Base-by-base conservation (phyloP, 2,797 vertebrate species). In the Poecilia wingei region DNA sequence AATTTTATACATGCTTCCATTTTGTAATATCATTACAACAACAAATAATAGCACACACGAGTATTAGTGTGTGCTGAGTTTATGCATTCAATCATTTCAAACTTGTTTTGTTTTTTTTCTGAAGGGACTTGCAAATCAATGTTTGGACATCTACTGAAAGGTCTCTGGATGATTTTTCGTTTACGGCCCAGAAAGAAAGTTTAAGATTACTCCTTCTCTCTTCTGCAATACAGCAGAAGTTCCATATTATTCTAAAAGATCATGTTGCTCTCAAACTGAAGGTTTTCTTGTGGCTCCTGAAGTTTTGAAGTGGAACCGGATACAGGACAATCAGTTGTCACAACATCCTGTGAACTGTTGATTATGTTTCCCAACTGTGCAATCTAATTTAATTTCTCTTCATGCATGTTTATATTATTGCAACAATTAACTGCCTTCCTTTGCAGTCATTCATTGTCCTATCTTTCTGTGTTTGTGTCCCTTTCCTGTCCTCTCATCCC, bases 361-460 rank as follows among this genome's bases (percentile, higher is more conserved):
- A 70, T 70, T 70, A 45, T 14, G 41, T 45, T 70, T 45, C 68
- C 68, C 7, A 16, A 70, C 68, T 13, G 9, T 70, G 22, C 25
- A n/a, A 6, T 45, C 68, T 45, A 70, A 70, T 70, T 45, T 70
- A 7, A 45, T 25, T 70, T 43, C 41, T 45, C 41, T 70, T 70
- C 68, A 70, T 70, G 25, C 41, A 43, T 70, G 41, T 70, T 70
- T 70, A 70, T 70, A 45, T 70, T n/a, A n/a, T 28, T 14, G 41
- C 39, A 28, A 43, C 68, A 70, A 45, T 70, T 70, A 70, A 45
- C 68, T 28, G 41, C 22, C n/a, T 45, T 70, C 41, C 41, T 70
- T 70, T 14, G 43, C 22, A 45, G 43, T 70, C n/a, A 45, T 45
- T 16, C 68, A 70, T 28, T 45, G 68, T 55, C 53, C n/a, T 10